Evolutionary conservation across 2,888 invertebrate genomes (phyloP), one percentile per base, ranked within the genome.

Genomic region (Pandemis cinnamomeana): DNA sequence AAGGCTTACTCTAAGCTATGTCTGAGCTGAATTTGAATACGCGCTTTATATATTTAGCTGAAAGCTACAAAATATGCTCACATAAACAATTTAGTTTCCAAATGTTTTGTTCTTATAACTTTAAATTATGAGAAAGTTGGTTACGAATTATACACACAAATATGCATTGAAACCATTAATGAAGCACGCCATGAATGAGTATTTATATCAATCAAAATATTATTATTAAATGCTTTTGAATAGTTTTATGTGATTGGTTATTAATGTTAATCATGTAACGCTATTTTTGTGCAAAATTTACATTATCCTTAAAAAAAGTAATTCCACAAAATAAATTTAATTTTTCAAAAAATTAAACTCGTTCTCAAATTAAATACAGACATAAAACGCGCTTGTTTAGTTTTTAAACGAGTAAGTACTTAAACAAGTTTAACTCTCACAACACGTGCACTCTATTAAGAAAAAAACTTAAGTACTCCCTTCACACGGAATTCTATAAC

Each of bases 1-100:
- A 73, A 70, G 64, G 73, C 48, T 73, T 73, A 73, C 58, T 55
- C 44, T 73, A 70, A 73, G 64, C 69, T 60, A 11, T 42, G 64
- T 42, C 73, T 73, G 64, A 73, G 64, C 15, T 51, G 44, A 73
- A 73, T 73, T 73, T 66, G 64, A 69, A 73, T 69, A 69, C 27
- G 27, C 42, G 62, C 60, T 51, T 53, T 69, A 73, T 73, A 63
- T 63, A 68, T 72, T 68, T 13, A 71, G 48, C 15, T 6, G 5
- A 8, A 58, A 68, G n/a, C n/a, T 53, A 46, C 64, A 48, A 66
- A 48, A 66, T 58, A 48, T 53, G 27, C 20, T 20, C 6, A 67
- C 36, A n/a, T 53, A 6, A 53, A 36, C 27, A 36, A n/a, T 48
- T 53, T 67, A 67, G 5, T 67, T 51, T 51, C 36, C 41, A 66